phyloP scores from a whole-genome alignment of 2,888 invertebrate genomes.

The Cantharis flavilabris region DNA sequence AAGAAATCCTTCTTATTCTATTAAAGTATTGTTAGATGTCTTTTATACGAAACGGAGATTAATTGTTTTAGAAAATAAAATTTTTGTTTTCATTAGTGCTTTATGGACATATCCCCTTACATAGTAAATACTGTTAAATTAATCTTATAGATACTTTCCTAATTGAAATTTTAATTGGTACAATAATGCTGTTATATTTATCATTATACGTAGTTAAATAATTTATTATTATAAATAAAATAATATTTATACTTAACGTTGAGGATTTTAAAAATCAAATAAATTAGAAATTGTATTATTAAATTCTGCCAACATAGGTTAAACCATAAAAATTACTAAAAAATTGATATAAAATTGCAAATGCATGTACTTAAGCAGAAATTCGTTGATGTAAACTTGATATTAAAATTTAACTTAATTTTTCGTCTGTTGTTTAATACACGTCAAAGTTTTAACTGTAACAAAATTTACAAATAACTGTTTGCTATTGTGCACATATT shows the following conservation, averaged over 20 bases:
- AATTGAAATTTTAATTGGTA: neutral
- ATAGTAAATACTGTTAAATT: neutral
- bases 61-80: constrained; percentile 15
- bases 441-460: constrained; percentile 2
- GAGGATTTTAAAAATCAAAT: neutral
- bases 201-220: constrained; percentile 5
- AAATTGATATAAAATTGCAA: constrained; percentile 10
- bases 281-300: neutral
- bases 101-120: constrained; percentile 9
- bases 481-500: constrained; percentile 13
- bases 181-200: neutral
- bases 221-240: constrained; percentile 3
- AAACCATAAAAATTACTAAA: constrained; percentile 7
- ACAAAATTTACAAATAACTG: constrained; percentile 8
- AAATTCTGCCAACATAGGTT: neutral
- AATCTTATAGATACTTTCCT: neutral
- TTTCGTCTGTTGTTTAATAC: constrained; percentile 6
- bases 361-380: constrained; percentile 17
- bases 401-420: constrained; percentile 5
- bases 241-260: constrained; percentile 4
- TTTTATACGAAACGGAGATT: constrained; percentile 27
- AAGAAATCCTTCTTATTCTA: neutral
- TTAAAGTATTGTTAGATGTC: constrained; percentile 25
- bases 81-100: constrained; percentile 1
- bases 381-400: constrained; percentile 11